These are phyloP conservation scores for Limosa lapponica DNA, from an alignment of 2,797 vertebrate species.

Conservation along the genomic window DNA sequence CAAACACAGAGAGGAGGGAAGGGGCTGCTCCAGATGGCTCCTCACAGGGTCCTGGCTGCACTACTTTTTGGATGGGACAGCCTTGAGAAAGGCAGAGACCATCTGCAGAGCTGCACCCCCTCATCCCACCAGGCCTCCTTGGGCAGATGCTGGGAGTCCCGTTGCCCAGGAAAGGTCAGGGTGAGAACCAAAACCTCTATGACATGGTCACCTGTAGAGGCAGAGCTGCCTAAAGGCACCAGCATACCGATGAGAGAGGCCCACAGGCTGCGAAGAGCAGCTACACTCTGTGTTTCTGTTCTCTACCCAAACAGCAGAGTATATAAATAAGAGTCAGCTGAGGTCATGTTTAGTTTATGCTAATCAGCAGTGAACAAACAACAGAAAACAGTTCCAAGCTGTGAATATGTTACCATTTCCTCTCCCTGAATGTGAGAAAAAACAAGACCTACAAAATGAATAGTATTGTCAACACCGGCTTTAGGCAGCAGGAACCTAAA, in stretches of 20 bases:
- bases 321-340: constrained; percentile 11
- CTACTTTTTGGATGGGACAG: not conserved
- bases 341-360: not conserved
- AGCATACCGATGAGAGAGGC: not conserved
- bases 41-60: not conserved
- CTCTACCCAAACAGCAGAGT: not conserved
- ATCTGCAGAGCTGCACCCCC: not conserved
- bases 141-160: not conserved
- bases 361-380: constrained; percentile 31
- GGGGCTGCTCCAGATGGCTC: not conserved
- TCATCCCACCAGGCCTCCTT: rapidly evolving
- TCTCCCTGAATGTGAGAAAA: not conserved
- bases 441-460: not conserved
- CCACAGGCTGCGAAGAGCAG: not conserved
- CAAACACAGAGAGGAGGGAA: not conserved
- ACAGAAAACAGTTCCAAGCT: not conserved
- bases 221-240: not conserved
- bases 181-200: not conserved
- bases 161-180: not conserved
- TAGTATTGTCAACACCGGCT: not conserved
- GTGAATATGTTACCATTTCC: not conserved
- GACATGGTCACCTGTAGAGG: not conserved
- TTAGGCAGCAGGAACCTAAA: not conserved
- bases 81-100: not conserved
- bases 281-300: not conserved